Conservation (phyloP, 2,797 vertebrate species). For the Stomatorhinus walkeri region DNA sequence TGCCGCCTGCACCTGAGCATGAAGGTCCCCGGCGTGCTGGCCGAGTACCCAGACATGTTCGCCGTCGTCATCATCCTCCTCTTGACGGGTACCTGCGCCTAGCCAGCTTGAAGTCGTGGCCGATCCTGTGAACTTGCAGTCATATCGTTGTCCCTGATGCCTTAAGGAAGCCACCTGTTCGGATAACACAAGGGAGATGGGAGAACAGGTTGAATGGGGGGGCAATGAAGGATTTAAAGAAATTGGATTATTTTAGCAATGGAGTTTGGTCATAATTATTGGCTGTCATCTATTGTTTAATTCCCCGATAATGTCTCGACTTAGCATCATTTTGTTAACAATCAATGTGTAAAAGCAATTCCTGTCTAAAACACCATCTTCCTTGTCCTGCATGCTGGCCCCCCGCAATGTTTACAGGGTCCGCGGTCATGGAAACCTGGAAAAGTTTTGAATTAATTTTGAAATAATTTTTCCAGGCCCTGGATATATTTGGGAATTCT, state of each 20-base stretch:
- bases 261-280: not conserved
- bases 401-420: not conserved
- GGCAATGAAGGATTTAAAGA: not conserved
- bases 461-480: no score
- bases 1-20: slow-evolving; percentile 70
- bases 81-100: slow-evolving; percentile 66
- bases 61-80: slow-evolving; percentile 82
- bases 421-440: no score
- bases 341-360: not conserved
- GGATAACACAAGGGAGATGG: not conserved
- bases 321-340: not conserved
- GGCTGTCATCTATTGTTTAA: not conserved
- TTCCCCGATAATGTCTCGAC: not conserved
- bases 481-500: no score
- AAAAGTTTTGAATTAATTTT: no score
- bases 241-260: not conserved
- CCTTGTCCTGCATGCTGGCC: not conserved
- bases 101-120: not conserved
- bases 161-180: not conserved
- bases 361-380: not conserved
- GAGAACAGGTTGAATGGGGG: not conserved
- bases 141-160: not conserved
- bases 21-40: slow-evolving; percentile 71
- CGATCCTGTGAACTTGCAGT: not conserved
- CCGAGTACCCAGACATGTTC: slow-evolving; percentile 84